Percentiles rank a stretch among this genome's conserved stretches.
Conservation (phyloP, 2,113 vertebrate species). For the Thunnus maccoyii region DNA sequence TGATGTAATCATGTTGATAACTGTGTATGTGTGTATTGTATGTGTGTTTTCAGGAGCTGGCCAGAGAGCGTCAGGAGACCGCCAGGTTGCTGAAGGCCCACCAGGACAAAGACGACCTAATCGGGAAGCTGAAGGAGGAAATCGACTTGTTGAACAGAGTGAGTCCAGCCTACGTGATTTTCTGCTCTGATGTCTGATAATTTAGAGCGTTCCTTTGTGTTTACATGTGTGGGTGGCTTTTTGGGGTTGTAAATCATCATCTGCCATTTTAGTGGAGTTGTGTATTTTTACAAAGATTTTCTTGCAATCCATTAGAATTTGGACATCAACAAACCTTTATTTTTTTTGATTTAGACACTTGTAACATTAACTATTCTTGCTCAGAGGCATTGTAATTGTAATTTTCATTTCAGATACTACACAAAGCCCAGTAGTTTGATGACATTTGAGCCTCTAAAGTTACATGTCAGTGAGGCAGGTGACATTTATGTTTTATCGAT, state of each 20-base stretch:
- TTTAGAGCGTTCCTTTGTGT: conserved; percentile 44
- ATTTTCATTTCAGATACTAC: conserved; percentile 11
- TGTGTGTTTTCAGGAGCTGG: conserved; percentile 88
- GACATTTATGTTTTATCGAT: conserved; percentile 20
- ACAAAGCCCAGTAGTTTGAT: conserved; percentile 1
- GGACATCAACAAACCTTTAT: conserved; percentile 7
- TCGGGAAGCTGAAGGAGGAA: conserved; percentile 95
- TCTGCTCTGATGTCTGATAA: conserved; percentile 23
- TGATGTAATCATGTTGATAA: neutral
- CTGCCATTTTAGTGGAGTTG: conserved; percentile 53
- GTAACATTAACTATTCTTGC: neutral
- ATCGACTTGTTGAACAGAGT: conserved; percentile 97
- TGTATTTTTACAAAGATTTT: conserved; percentile 24
- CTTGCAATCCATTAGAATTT: conserved; percentile 11
- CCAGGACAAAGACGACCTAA: conserved; percentile 95
- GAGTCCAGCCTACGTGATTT: conserved; percentile 72
- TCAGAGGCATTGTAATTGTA: neutral
- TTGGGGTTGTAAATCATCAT: conserved; percentile 49
- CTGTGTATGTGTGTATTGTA: neutral
- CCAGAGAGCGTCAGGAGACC: conserved; percentile 92
- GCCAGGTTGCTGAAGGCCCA: conserved; percentile 87
- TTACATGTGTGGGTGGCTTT: neutral
- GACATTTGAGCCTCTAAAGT: conserved; percentile 17
- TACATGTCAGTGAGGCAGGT: neutral
- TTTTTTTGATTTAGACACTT: neutral